Percentiles rank a stretch among this genome's conserved stretches.
Conservation (phyloP, 2,797 vertebrate genomes). For the Sciaenops ocellatus region DNA sequence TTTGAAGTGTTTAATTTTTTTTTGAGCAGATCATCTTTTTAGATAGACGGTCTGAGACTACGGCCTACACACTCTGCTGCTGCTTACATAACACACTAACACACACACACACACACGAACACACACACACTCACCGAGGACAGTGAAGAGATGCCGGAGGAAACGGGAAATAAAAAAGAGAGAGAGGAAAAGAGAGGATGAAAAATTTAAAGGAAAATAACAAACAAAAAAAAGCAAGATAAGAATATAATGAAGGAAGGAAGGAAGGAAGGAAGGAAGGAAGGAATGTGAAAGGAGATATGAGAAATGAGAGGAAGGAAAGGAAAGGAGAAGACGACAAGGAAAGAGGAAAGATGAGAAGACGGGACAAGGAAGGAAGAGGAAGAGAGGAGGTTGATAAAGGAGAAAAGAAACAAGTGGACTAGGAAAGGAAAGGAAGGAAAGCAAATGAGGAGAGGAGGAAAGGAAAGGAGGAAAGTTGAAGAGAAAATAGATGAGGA, state of each 20-base stretch:
- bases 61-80: slow-evolving; percentile 79
- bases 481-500: background rate
- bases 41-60: slow-evolving; percentile 76
- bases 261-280: background rate
- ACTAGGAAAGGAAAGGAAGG: background rate
- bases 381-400: background rate
- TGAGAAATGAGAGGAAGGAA: background rate
- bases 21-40: slow-evolving; percentile 60
- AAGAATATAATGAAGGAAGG: background rate
- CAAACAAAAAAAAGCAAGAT: background rate
- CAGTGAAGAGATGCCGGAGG: slow-evolving; percentile 53
- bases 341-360: background rate
- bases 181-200: background rate
- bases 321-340: background rate
- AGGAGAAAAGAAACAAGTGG: background rate
- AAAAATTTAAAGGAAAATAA: background rate
- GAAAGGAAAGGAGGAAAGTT: background rate
- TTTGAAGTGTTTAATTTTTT: slow-evolving; percentile 53
- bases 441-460: background rate
- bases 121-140: slow-evolving; percentile 31
- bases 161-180: slow-evolving; percentile 63
- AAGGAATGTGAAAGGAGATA: background rate
- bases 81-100: slow-evolving; percentile 72
- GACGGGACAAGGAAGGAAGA: background rate
- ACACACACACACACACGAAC: slow-evolving; percentile 43